These are phyloP conservation scores for Bryconaethiops microstoma DNA, from an alignment of 2,797 vertebrate genomes.

Conservation along the genomic window DNA sequence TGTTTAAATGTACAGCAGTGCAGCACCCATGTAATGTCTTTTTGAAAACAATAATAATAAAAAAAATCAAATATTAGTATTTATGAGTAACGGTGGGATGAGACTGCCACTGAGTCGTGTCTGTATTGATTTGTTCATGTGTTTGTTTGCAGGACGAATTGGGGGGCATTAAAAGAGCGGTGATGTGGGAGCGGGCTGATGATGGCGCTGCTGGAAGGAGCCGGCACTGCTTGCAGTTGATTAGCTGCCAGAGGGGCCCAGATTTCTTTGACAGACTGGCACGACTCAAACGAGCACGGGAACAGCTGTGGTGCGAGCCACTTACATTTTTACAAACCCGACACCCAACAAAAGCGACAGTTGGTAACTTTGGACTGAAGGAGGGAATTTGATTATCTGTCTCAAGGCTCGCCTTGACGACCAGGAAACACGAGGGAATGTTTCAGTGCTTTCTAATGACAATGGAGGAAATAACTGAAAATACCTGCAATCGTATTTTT, in stretches of 20 bases:
- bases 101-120: not conserved
- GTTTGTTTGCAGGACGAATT: slow-evolving; percentile 8
- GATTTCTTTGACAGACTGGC: slow-evolving; percentile 56
- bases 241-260: slow-evolving; percentile 48
- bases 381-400: slow-evolving; percentile 41
- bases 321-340: slow-evolving; percentile 40
- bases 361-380: slow-evolving; percentile 46
- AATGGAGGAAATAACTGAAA: not conserved
- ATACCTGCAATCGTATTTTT: not conserved
- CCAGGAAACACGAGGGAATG: not conserved
- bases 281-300: slow-evolving; percentile 41
- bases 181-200: slow-evolving; percentile 42
- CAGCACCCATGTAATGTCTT: not conserved
- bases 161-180: slow-evolving; percentile 42
- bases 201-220: slow-evolving; percentile 35
- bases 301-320: slow-evolving; percentile 53
- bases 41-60: not conserved
- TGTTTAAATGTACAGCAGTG: not conserved
- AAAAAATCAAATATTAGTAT: not conserved
- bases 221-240: slow-evolving; percentile 44
- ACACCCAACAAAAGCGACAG: slow-evolving; percentile 46
- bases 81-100: not conserved
- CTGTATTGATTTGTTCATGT: not conserved
- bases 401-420: slow-evolving; percentile 5
- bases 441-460: not conserved